Conservation (phyloP, 2,888 invertebrate genomes). For the Meiosimyza decipiens region DNA sequence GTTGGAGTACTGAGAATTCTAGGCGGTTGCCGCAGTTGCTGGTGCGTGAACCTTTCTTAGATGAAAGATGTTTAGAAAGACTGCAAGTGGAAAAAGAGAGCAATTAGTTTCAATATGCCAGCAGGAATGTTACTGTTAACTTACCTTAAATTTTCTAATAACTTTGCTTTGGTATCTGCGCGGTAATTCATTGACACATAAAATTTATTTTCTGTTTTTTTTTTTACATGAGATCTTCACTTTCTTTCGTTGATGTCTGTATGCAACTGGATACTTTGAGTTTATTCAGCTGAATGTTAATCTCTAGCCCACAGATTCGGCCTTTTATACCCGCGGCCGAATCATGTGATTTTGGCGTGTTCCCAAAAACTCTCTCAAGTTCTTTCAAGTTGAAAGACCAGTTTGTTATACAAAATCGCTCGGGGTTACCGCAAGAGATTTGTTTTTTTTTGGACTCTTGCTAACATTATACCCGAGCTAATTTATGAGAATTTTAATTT, state of each 20-base stretch:
- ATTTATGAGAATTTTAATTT: conserved; percentile 8
- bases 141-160: conserved; percentile 64
- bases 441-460: not conserved
- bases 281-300: conserved; percentile 34
- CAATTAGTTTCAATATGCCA: not conserved
- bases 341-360: conserved; percentile 26
- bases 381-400: not conserved
- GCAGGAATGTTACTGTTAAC: not conserved
- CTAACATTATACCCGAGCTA: not conserved
- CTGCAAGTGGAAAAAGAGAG: conserved; percentile 65
- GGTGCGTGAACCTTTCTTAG: conserved; percentile 84
- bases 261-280: not conserved
- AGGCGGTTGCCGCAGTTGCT: conserved; percentile 87
- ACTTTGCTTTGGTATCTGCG: conserved; percentile 63
- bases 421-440: conserved; percentile 6
- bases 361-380: not conserved
- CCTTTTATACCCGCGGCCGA: conserved; percentile 39
- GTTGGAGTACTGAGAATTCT: conserved; percentile 85
- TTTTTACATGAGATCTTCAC: too few relatives aligned
- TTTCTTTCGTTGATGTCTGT: too few relatives aligned
- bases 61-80: conserved; percentile 83
- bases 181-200: conserved; percentile 59
- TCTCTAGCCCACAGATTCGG: not conserved
- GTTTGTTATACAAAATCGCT: conserved; percentile 13
- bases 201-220: too few relatives aligned